These are phyloP conservation scores for Nephrocerus scutellatus DNA, from an alignment of 2,888 invertebrate genomes.

Conservation along the genomic window DNA sequence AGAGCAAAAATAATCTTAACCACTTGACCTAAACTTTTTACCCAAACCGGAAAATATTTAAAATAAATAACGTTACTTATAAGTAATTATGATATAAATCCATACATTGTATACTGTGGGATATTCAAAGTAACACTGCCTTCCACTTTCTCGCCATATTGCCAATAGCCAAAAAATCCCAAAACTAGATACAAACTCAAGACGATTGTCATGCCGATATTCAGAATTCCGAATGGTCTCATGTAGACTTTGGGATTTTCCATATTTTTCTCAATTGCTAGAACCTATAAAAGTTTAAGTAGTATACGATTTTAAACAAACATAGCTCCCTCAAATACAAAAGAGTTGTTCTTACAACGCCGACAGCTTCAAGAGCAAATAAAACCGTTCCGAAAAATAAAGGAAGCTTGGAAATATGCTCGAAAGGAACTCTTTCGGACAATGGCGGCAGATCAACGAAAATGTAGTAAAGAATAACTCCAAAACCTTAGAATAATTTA, in stretches of 20 bases:
- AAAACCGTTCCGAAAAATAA: conserved; percentile 90
- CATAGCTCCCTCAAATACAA: too few relatives aligned
- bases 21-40: conserved; percentile 68
- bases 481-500: conserved; percentile 50
- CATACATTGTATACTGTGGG: conserved; percentile 64
- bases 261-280: conserved; percentile 97
- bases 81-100: too few relatives aligned
- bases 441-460: conserved; percentile 58
- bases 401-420: conserved; percentile 57
- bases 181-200: conserved; percentile 73
- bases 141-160: conserved; percentile 67
- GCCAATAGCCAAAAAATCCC: conserved; percentile 90
- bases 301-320: too few relatives aligned
- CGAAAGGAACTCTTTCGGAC: conserved; percentile 46
- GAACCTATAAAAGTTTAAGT: conserved; percentile 62
- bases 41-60: conserved; percentile 2
- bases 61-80: too few relatives aligned
- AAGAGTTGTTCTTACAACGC: conserved; percentile 60
- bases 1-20: conserved; percentile 77
- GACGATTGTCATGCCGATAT: conserved; percentile 83
- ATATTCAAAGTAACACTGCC: conserved; percentile 88
- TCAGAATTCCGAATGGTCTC: conserved; percentile 83
- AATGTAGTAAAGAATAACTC: conserved; percentile 77
- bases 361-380: conserved; percentile 82
- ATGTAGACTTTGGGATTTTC: conserved; percentile 80